These are phyloP conservation scores for Eilema sororculum DNA, from an alignment of 2,888 invertebrate genomes.

Conservation along the genomic window DNA sequence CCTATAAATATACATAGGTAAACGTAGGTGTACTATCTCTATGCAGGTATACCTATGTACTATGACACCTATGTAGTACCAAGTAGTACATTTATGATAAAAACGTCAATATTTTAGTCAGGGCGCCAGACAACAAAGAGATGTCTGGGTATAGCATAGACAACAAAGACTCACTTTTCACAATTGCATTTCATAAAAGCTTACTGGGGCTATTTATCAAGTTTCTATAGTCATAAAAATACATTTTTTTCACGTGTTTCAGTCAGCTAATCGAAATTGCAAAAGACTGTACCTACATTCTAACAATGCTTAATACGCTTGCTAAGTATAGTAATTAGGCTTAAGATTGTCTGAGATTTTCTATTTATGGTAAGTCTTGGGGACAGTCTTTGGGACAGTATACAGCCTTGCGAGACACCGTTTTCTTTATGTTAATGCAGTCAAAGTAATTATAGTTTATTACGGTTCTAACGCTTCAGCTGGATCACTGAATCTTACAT, in stretches of 20 bases:
- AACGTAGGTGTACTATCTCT: too few relatives aligned
- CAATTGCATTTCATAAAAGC: neutral
- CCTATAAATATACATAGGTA: neutral
- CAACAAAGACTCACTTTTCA: neutral
- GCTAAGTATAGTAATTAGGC: neutral
- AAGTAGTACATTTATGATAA: too few relatives aligned
- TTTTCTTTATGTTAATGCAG: neutral
- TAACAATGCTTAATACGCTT: neutral
- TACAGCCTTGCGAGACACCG: neutral
- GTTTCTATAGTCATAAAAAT: neutral
- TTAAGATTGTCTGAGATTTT: neutral
- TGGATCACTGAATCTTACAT: neutral
- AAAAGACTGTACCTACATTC: neutral
- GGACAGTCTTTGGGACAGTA: neutral
- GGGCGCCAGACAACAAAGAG: neutral
- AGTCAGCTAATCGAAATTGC: neutral
- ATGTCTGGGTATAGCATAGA: constrained; percentile 1
- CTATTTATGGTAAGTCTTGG: neutral
- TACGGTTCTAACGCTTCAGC: neutral
- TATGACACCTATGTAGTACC: neutral
- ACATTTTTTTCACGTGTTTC: neutral
- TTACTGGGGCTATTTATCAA: neutral
- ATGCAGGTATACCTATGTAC: too few relatives aligned
- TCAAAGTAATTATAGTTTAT: constrained; percentile 1
- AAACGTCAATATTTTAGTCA: neutral